Evolutionary conservation across 2,888 invertebrate genomes (phyloP).

Genomic region (Petrolisthes cinctipes): DNA sequence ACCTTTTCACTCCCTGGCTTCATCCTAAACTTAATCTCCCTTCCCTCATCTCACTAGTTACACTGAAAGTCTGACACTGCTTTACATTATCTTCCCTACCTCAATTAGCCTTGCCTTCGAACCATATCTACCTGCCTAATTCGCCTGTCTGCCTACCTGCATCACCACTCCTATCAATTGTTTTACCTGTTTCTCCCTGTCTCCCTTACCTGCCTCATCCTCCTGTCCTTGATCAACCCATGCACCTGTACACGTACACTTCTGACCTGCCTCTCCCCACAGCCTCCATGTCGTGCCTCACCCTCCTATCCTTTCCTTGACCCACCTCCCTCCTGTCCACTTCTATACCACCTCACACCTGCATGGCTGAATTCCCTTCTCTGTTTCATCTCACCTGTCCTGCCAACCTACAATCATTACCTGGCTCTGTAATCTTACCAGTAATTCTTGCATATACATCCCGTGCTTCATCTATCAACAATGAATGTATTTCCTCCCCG

Average conservation of each 20-base stretch:
- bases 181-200: neutral
- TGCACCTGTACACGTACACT: neutral
- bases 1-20: neutral
- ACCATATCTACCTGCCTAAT: neutral
- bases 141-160: neutral
- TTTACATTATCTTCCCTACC: neutral
- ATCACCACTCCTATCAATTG: neutral
- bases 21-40: neutral
- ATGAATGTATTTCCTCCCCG: too few species aligned
- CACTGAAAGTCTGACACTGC: neutral
- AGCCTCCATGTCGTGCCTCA: neutral
- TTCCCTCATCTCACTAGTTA: neutral
- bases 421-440: too few species aligned
- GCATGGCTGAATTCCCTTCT: neutral
- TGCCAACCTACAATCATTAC: neutral
- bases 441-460: too few species aligned
- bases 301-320: neutral
- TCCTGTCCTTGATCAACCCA: neutral
- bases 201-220: slow-evolving; percentile 3
- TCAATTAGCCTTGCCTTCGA: neutral
- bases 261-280: neutral
- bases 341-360: neutral
- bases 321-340: neutral
- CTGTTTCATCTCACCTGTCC: neutral
- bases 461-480: too few species aligned